These are phyloP conservation scores for Subacronicta megacephala DNA, from an alignment of 2,888 invertebrate genomes.

Conservation along the genomic window DNA sequence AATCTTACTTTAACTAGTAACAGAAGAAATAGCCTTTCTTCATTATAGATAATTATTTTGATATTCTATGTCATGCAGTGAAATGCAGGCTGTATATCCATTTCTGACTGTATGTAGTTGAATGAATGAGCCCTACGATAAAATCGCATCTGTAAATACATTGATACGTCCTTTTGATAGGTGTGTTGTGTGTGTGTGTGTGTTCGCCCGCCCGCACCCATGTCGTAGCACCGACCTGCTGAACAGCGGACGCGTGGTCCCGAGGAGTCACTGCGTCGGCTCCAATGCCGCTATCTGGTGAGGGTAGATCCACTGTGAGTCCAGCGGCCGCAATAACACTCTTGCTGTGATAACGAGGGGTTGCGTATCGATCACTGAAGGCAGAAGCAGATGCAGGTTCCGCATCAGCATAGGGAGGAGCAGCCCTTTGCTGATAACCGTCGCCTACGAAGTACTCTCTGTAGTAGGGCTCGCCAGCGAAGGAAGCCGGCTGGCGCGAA, in stretches of 20 bases:
- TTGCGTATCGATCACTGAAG: slow-evolving; percentile 92
- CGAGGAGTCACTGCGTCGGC: slow-evolving; percentile 97
- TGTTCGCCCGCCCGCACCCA: slow-evolving; percentile 84
- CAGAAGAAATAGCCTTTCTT: slow-evolving; percentile 37
- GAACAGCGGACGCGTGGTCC: slow-evolving; percentile 95
- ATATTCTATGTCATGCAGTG: slow-evolving; percentile 27
- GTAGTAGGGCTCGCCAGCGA: slow-evolving; percentile 93
- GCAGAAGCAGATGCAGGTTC: slow-evolving; percentile 90
- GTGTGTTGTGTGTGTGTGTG: slow-evolving; percentile 31
- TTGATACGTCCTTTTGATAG: slow-evolving; percentile 51
- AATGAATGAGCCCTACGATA: slow-evolving; percentile 49
- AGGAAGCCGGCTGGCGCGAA: slow-evolving; percentile 88
- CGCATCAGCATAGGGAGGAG: slow-evolving; percentile 88
- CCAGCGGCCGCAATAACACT: slow-evolving; percentile 93
- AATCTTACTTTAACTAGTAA: slow-evolving; percentile 35
- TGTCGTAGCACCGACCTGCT: slow-evolving; percentile 92
- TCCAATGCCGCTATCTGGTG: slow-evolving; percentile 98
- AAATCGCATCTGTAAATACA: slow-evolving; percentile 49
- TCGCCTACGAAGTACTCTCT: slow-evolving; percentile 94
- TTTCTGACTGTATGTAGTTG: slow-evolving; percentile 29
- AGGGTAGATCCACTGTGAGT: slow-evolving; percentile 97
- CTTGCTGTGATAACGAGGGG: slow-evolving; percentile 93
- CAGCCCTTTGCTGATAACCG: slow-evolving; percentile 90
- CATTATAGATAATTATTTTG: slow-evolving; percentile 9
- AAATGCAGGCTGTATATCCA: slow-evolving; percentile 21